Evolutionary conservation across 2,888 invertebrate species (phyloP), one percentile per base, ranked within the genome.

Genomic region (Antheraea assamensis): DNA sequence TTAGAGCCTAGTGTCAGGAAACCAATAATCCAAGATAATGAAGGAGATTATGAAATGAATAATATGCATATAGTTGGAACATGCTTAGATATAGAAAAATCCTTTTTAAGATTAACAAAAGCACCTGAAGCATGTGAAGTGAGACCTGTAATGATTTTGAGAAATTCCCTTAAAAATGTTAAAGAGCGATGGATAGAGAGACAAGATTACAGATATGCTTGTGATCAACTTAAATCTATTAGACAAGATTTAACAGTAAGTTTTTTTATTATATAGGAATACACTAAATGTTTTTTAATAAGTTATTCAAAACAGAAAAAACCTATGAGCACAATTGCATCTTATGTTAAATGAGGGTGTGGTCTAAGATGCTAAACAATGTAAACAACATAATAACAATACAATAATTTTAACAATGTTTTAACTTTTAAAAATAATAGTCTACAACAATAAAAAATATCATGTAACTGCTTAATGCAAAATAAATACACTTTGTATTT

Each of bases 171-270:
- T 85, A 96, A 96, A 86, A 97, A 98, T 95, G 99, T 99, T 19
- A 98, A 99, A 92, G 95, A 96, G 70, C 97, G 97, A 84, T 99
- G 99, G 99, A 96, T 97, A 79, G 95, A 96, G 74, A 98, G 97
- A 84, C 97, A 97, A 87, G 99, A 99, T 94, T 99, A 99, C 92
- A 97, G 96, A 92, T 99, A 99, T 95, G 98, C 98, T 76, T 99
- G 99, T 95, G 99, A 99, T 95, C 99, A 99, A 93, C 95, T 99
- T 75, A 99, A 99, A 93, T 99, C 99, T 15, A 99, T 99, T 80
- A 95, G 99, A 82, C 99, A 99, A 95, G 99, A 99, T 96, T 95
- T 99, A 83, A 99, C 99, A 77, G 99, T 99, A 92, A 95, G 96
- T 82, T 72, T 75, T 64, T 17, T 64, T 55, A 31, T 71, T 47